Evolutionary conservation across 2,888 invertebrate species (phyloP), one percentile per base, ranked within the genome.

Genomic region (Lasius fuliginosus): DNA sequence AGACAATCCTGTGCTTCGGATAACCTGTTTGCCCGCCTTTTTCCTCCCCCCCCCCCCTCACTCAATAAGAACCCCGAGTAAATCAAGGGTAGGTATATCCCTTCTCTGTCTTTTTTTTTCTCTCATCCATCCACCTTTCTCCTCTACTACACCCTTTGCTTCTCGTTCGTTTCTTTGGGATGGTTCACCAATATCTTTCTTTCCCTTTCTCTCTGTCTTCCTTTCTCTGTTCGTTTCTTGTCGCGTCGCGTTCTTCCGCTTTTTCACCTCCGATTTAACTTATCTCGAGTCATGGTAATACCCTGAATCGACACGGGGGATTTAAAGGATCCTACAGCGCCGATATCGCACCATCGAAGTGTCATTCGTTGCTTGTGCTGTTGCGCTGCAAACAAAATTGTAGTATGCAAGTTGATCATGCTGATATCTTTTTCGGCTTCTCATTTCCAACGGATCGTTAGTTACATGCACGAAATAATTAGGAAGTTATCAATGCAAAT

Each of bases 11-110:
- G 73, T 85, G 87, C 86, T 89, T 86, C 77, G 87, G 89, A 89
- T 91, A 92, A 91, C 91, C 89, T 90, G 92, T 90, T 90, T 90
- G 87, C 86, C 89, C 85, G 84, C 89, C 88, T 91, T 90, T 86
- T 89, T 36, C 76, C 33, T 3, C 36, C 36, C 36, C 36, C 4
- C 4, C 4, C 4, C 36, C 36, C 60, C 79, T 42, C 86, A 64
- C 74, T 53, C 88, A 88, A 91, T 90, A 91, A 90, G 82, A 89
- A 83, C 68, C 82, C 75, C 77, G 87, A 91, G 90, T 92, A 91
- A 92, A 92, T 92, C 92, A 92, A 92, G 92, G 87, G 90, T 91
- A 84, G 83, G 67, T 73, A 68, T 83, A 56, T 11, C 68, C 49
- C 27, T 11, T 64, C 60, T 53, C 58, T 56, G 49, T 56, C 71